Percentiles rank a stretch among this genome's conserved stretches.
These are phyloP conservation scores for Anabas testudineus DNA, from an alignment of 2,797 vertebrate genomes.

Conservation along the genomic window DNA sequence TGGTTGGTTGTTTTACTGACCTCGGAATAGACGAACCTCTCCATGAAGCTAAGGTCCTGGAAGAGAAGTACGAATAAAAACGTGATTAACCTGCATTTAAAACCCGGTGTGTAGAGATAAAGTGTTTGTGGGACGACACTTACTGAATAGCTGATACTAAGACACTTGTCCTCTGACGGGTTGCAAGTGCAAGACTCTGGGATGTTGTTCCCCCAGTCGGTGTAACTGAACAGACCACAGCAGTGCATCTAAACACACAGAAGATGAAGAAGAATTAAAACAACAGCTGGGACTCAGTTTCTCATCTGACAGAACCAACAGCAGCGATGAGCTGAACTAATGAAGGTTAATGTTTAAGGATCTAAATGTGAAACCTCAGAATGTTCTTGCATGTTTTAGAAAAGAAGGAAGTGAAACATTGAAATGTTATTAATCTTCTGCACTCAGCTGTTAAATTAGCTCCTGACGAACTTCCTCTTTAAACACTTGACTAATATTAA, in stretches of 20 bases:
- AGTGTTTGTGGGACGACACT: neutral
- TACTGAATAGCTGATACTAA: accelerated
- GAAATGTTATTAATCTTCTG: too few relatives aligned
- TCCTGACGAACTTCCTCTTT: too few relatives aligned
- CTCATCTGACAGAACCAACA: too few relatives aligned
- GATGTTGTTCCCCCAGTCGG: constrained; percentile 56
- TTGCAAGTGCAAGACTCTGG: constrained; percentile 8
- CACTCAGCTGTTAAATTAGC: too few relatives aligned
- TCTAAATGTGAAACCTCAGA: too few relatives aligned
- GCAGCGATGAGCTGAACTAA: too few relatives aligned
- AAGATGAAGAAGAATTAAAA: neutral
- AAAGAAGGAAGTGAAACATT: too few relatives aligned
- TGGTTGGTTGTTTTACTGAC: constrained; percentile 1
- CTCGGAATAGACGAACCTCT: constrained; percentile 10
- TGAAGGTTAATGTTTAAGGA: too few relatives aligned
- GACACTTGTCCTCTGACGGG: neutral
- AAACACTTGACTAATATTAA: too few relatives aligned
- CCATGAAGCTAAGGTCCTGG: accelerated
- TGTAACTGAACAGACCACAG: constrained; percentile 64
- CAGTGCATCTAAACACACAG: constrained; percentile 56
- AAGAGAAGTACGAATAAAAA: neutral
- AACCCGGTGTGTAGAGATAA: accelerated
- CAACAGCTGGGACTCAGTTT: too few relatives aligned
- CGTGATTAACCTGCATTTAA: neutral
- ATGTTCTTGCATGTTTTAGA: too few relatives aligned